Evolutionary conservation across 2,888 invertebrate species (phyloP).

Genomic region (Alsophila aescularia): DNA sequence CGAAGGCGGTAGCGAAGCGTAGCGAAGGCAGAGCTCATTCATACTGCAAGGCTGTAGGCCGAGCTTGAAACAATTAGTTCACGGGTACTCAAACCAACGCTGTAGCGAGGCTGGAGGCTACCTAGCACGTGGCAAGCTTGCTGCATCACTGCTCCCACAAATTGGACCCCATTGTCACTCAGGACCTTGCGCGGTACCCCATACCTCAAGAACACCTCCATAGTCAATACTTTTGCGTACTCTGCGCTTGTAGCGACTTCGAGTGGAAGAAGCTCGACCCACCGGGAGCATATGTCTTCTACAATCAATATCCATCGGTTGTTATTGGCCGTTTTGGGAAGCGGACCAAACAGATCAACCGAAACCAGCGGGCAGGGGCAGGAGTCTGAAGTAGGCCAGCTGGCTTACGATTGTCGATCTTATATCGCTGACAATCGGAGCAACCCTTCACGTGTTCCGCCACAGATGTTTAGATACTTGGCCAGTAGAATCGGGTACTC

Average conservation of each 20-base stretch:
- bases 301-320: neutral
- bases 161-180: neutral
- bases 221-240: neutral
- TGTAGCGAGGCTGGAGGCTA: too few relatives aligned
- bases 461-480: neutral
- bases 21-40: too few relatives aligned
- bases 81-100: too few relatives aligned
- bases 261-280: neutral
- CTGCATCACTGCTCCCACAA: too few relatives aligned
- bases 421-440: neutral
- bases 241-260: neutral
- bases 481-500: neutral
- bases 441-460: neutral
- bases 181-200: neutral
- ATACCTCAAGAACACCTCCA: neutral
- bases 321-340: neutral
- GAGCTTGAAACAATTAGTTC: too few relatives aligned
- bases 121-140: too few relatives aligned
- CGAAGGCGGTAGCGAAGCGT: too few relatives aligned
- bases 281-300: too few relatives aligned
- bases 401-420: too few relatives aligned
- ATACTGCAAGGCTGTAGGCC: too few relatives aligned
- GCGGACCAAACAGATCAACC: neutral
- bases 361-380: neutral
- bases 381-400: neutral